Evolutionary conservation across 1,140 invertebrate genomes (phyloP), one percentile per base, ranked within the genome.

Genomic region (Vollenhovia emeryi): DNA sequence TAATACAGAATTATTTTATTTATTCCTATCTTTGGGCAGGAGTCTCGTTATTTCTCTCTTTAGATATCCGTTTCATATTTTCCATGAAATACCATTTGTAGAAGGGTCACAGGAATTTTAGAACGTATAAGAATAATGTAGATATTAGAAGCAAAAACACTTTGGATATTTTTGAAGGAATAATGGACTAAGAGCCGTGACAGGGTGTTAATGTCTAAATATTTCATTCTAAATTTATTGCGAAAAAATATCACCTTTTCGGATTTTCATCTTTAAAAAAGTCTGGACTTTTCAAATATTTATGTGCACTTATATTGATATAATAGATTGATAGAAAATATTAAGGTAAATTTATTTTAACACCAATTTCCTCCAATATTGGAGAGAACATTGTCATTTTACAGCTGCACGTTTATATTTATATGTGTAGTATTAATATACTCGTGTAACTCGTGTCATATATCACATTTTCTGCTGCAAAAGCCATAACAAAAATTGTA

Each of bases 1-100:
- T 11, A 43, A 24, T 79, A 68, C n/a, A n/a, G n/a, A n/a, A n/a
- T n/a, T n/a, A 69, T 79, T 69, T 27, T 40, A n/a, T 30, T 40
- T 15, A n/a, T 27, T 52, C 3, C 21, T 24, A 27, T 40, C 11
- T 52, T 52, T 36, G 27, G 1, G 0, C 5, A 62, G 0, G 18
- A 30, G 2, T 66, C n/a, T 24, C 0, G 0, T 48, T 24, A 33
- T 21, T 48, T 7, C 7, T 78, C 7, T 21, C 9, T 11, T 30
- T 2, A 64, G 4, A 15, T 18, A 27, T 40, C 0, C n/a, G n/a
- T n/a, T n/a, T n/a, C n/a, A n/a, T 4, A 36, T 68, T 66, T 55
- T 18, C 11, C 21, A 9, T 11, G 13, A n/a, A n/a, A 27, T 5
- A 0, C 7, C 11, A 69, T 30, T 48, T 48, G 18, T 18, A 33